Percentiles rank a stretch among this genome's conserved stretches.
Evolutionary conservation across 2,113 vertebrate genomes (phyloP).

Genomic region (Heterocephalus glaber): DNA sequence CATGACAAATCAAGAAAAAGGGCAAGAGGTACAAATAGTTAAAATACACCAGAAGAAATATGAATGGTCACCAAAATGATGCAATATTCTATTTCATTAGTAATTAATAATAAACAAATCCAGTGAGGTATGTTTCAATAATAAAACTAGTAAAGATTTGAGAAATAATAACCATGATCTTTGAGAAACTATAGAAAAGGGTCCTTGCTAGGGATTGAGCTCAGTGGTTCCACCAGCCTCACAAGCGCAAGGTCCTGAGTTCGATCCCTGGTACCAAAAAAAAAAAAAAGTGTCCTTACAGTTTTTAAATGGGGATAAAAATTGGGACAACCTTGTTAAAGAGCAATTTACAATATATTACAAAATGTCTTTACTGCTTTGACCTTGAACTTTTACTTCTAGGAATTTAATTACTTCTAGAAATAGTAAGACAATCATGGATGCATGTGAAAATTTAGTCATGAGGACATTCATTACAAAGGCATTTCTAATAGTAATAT

Average conservation of each 20-base stretch:
- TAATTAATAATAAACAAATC: not conserved
- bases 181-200: not conserved
- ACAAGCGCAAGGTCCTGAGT: no score
- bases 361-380: constrained; percentile 7
- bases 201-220: no score
- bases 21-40: not conserved
- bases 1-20: constrained; percentile 35
- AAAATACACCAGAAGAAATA: not conserved
- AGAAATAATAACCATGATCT: not conserved
- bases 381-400: not conserved
- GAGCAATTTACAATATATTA: not conserved
- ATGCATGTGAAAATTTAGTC: not conserved
- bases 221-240: no score
- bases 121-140: not conserved
- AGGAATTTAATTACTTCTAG: constrained; percentile 16
- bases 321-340: not conserved
- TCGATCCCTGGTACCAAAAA: no score
- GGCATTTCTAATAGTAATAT: not conserved
- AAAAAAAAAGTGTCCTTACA: no score
- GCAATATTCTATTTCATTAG: not conserved
- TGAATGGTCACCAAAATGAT: not conserved
- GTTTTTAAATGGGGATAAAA: constrained; percentile 33
- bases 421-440: constrained; percentile 10
- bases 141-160: not conserved
- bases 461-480: not conserved